phyloP scores from a whole-genome alignment of 2,888 invertebrate genomes.

The Synanthedon andrenaeformis region DNA sequence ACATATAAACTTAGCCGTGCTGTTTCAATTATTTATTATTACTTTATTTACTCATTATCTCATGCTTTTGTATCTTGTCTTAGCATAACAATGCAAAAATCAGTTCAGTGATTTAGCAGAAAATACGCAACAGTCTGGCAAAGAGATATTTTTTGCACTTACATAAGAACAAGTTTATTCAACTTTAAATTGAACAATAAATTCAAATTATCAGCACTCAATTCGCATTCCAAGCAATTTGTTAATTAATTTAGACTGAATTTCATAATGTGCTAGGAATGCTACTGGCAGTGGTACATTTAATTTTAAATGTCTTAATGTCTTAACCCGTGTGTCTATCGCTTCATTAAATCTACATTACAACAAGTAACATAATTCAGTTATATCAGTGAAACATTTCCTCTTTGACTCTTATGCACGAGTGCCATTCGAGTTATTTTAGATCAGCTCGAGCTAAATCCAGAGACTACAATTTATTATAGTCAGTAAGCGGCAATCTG shows the following conservation, averaged over 20 bases:
- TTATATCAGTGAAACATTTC: too few species aligned
- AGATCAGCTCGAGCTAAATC: conserved; percentile 12
- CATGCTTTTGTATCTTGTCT: too few species aligned
- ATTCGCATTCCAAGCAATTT: not conserved
- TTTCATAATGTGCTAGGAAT: conserved; percentile 25
- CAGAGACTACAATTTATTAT: conserved; percentile 29
- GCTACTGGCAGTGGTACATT: conserved; percentile 21
- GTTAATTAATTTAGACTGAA: conserved; percentile 5
- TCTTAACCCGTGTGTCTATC: conserved; percentile 29
- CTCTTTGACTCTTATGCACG: not conserved
- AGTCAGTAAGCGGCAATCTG: conserved; percentile 21
- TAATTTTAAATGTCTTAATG: conserved; percentile 34
- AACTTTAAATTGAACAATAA: too few species aligned
- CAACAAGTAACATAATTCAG: not conserved
- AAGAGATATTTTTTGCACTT: too few species aligned
- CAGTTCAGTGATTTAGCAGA: too few species aligned
- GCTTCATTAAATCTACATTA: conserved; percentile 22
- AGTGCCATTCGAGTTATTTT: conserved; percentile 1
- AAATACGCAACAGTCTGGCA: too few species aligned
- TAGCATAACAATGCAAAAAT: too few species aligned
- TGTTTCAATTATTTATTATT: too few species aligned
- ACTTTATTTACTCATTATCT: too few species aligned
- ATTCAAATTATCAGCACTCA: too few species aligned
- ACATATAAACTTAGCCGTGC: too few species aligned
- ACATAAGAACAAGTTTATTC: too few species aligned